Conservation (phyloP, 2,888 invertebrate genomes). For the Drosophila incognita region DNA sequence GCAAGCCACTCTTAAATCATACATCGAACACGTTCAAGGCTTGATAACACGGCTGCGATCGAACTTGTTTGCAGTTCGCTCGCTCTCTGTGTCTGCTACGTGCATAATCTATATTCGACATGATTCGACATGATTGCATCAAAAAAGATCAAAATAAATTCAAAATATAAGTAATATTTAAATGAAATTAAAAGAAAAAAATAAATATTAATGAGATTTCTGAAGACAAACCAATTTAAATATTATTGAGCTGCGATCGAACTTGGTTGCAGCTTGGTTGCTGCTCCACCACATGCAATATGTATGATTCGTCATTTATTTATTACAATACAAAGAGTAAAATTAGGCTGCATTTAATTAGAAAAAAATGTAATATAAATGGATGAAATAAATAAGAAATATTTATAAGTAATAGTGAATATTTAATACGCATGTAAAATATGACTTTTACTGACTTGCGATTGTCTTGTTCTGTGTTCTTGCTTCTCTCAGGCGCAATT, state of each 20-base stretch:
- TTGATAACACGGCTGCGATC: neutral
- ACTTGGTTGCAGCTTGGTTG: neutral
- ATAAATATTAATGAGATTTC: neutral
- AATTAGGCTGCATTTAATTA: neutral
- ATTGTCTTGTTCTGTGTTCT: constrained; percentile 10
- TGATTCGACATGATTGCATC: neutral
- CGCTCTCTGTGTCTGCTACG: neutral
- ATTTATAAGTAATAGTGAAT: neutral
- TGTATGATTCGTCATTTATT: neutral
- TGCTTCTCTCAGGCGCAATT: constrained; percentile 72
- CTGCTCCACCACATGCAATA: neutral
- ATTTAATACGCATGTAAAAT: neutral
- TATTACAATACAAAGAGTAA: neutral
- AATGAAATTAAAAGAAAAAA: neutral
- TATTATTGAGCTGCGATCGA: neutral
- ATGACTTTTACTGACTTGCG: neutral
- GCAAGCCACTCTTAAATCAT: neutral
- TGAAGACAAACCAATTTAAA: neutral
- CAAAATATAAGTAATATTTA: no score
- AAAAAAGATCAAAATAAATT: no score
- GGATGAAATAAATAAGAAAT: neutral
- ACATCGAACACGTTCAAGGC: neutral
- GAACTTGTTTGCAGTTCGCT: neutral
- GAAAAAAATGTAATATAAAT: neutral
- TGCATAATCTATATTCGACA: neutral